Percentiles rank a stretch among this genome's conserved stretches.
These are phyloP conservation scores for Alligator sinensis DNA, from an alignment of 2,113 vertebrate species.

Conservation along the genomic window DNA sequence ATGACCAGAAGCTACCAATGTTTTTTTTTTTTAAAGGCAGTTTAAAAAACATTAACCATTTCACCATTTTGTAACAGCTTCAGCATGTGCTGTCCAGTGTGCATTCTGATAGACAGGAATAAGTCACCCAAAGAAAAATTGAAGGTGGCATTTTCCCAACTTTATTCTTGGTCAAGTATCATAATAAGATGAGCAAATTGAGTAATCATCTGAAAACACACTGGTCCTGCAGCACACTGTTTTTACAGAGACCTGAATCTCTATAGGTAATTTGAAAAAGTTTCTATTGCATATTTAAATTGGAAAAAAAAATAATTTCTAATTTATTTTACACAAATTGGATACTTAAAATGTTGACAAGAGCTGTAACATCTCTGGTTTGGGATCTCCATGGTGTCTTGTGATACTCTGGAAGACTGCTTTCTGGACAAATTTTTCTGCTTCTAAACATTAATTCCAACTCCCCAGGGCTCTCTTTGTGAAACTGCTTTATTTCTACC, in stretches of 20 bases:
- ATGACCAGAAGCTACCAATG: not conserved
- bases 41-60: not conserved
- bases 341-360: constrained; percentile 21
- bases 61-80: not conserved
- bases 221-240: constrained; percentile 28
- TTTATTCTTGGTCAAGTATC: not conserved
- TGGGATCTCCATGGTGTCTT: not conserved
- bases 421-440: not conserved
- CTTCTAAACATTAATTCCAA: not conserved
- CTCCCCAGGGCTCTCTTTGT: not conserved
- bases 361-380: not conserved
- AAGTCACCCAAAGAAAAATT: constrained; percentile 28
- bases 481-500: not conserved
- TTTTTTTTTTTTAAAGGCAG: not conserved
- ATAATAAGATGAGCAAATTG: constrained; percentile 36
- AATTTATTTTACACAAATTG: constrained; percentile 12
- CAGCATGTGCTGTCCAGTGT: not conserved
- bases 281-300: constrained; percentile 15
- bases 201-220: constrained; percentile 49
- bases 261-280: constrained; percentile 42
- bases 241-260: constrained; percentile 45
- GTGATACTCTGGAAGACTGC: not conserved
- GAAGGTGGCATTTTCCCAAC: not conserved
- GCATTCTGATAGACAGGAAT: not conserved
- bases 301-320: constrained; percentile 18